Percentiles rank a stretch among this genome's conserved stretches.
Conservation (phyloP, 2,888 invertebrate genomes). For the Pyrrhia umbra region DNA sequence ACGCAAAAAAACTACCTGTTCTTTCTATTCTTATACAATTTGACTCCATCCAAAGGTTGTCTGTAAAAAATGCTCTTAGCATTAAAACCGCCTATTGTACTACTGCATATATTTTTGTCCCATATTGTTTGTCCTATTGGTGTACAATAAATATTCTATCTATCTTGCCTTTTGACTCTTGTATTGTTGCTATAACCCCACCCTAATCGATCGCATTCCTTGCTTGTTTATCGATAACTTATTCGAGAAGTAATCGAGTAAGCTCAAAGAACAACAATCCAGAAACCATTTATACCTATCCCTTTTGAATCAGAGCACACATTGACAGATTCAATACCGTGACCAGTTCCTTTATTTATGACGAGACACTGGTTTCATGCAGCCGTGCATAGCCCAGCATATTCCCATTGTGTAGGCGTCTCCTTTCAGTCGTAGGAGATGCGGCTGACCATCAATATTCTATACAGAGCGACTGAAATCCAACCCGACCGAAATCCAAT, state of each 20-base stretch:
- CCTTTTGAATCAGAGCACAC: not conserved
- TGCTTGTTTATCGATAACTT: not conserved
- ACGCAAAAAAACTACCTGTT: no score
- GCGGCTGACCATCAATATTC: constrained; percentile 4
- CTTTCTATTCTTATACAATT: no score
- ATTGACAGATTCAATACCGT: not conserved
- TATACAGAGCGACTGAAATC: not conserved
- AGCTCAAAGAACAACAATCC: no score
- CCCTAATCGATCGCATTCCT: not conserved
- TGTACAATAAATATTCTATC: no score
- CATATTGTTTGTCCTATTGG: no score
- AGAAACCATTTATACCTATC: no score
- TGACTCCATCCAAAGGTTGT: no score
- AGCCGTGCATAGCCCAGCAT: not conserved
- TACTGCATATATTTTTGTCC: no score
- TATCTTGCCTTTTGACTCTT: no score
- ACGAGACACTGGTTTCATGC: not conserved
- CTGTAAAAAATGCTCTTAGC: no score
- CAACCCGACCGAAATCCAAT: not conserved
- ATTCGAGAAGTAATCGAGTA: not conserved
- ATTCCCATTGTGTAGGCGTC: not conserved
- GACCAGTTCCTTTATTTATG: not conserved
- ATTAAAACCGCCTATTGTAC: no score
- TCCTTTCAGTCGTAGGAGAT: not conserved
- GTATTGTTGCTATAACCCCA: not conserved